Evolutionary conservation across 2,113 vertebrate species (phyloP).

Genomic region (Melanocharis versteri): DNA sequence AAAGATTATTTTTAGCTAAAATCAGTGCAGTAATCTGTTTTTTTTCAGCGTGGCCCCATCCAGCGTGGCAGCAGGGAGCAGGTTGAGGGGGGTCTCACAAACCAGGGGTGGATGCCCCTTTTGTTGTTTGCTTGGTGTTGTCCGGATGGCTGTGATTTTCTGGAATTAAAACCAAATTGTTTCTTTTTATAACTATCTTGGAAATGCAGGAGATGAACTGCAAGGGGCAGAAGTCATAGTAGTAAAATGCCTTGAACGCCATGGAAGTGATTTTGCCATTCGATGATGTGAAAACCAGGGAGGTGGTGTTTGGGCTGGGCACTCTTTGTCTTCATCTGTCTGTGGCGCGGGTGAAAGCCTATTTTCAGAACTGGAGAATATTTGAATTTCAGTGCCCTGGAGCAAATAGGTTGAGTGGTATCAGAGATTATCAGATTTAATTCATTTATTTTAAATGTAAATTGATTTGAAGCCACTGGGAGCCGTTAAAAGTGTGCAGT

Average conservation of each 20-base stretch:
- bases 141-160: accelerated
- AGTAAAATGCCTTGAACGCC: not conserved
- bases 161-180: not conserved
- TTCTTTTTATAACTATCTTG: not conserved
- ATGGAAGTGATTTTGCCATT: not conserved
- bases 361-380: constrained; percentile 19
- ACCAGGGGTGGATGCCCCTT: not conserved
- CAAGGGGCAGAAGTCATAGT: not conserved
- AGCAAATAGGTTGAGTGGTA: constrained; percentile 57
- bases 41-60: not conserved
- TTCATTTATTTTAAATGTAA: constrained; percentile 67
- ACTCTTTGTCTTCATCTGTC: constrained; percentile 6
- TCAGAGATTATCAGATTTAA: constrained; percentile 63
- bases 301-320: not conserved
- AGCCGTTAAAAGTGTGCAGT: not conserved
- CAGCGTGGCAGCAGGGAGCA: accelerated
- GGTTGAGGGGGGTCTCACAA: accelerated
- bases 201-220: not conserved
- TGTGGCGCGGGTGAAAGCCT: not conserved
- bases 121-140: not conserved
- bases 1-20: not conserved
- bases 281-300: not conserved
- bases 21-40: not conserved
- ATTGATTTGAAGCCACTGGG: constrained; percentile 63
- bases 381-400: constrained; percentile 59